These are phyloP conservation scores for Odocoileus hemionus DNA, from an alignment of 2,113 vertebrate genomes.

Conservation along the genomic window DNA sequence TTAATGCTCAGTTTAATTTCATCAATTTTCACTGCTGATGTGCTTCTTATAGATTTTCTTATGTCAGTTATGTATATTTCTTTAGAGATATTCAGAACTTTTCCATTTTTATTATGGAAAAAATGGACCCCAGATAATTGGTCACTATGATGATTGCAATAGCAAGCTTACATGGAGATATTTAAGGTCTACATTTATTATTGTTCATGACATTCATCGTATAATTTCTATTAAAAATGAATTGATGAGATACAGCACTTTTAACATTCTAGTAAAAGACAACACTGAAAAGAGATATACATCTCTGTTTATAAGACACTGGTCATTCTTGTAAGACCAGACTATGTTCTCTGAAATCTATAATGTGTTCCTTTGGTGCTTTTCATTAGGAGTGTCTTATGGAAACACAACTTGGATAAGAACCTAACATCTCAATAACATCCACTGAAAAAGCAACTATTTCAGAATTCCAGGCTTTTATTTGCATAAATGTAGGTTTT, in stretches of 20 bases:
- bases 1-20: neutral
- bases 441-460: neutral
- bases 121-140: neutral
- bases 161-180: neutral
- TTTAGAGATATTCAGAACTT: neutral
- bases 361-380: neutral
- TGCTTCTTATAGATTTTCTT: neutral
- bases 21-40: neutral
- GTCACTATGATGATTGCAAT: neutral
- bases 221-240: neutral
- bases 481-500: neutral
- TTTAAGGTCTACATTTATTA: neutral
- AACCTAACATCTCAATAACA: neutral
- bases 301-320: neutral
- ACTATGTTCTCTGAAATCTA: neutral
- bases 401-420: neutral
- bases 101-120: neutral
- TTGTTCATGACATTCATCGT: neutral
- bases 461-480: neutral
- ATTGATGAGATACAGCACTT: neutral
- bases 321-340: neutral
- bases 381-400: neutral
- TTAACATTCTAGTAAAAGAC: neutral
- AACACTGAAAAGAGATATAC: neutral
- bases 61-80: neutral